phyloP scores from a whole-genome alignment of 2,113 vertebrate genomes.

The Triplophysa siluroides region DNA sequence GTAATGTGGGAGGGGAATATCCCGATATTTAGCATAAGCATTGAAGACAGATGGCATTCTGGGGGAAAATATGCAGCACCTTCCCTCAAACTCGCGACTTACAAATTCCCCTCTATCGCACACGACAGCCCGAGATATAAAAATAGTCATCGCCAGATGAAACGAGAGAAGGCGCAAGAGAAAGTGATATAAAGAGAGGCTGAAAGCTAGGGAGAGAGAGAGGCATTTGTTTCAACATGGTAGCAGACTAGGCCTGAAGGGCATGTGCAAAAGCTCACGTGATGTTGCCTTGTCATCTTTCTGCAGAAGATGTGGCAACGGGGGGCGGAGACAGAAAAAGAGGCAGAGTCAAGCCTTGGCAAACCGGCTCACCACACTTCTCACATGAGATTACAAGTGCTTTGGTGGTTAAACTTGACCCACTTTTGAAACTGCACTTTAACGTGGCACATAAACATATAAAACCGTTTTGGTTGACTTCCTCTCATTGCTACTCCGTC shows the following conservation, averaged over 20 bases:
- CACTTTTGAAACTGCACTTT: slow-evolving; percentile 70
- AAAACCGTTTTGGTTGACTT: slow-evolving; percentile 16
- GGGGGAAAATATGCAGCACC: not conserved
- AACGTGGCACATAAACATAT: slow-evolving; percentile 24
- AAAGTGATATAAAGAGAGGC: slow-evolving; percentile 26
- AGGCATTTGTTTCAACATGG: slow-evolving; percentile 50
- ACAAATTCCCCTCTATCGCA: not conserved
- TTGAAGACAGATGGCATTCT: slow-evolving; percentile 55
- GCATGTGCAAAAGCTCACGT: slow-evolving; percentile 42
- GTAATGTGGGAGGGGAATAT: slow-evolving; percentile 59
- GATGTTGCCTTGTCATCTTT: slow-evolving; percentile 44
- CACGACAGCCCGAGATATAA: not conserved
- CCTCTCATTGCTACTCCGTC: slow-evolving; percentile 51
- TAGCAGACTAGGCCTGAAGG: slow-evolving; percentile 46
- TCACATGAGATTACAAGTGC: slow-evolving; percentile 67
- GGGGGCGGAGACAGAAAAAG: slow-evolving; percentile 23
- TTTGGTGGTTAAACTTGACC: slow-evolving; percentile 73
- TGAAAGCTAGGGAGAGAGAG: slow-evolving; percentile 27
- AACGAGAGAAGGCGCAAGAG: slow-evolving; percentile 25
- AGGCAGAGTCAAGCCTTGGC: slow-evolving; percentile 65
- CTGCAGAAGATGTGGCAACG: slow-evolving; percentile 30
- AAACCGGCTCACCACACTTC: slow-evolving; percentile 61
- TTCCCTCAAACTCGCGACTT: not conserved
- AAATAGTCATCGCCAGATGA: slow-evolving; percentile 8
- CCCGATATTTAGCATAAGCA: slow-evolving; percentile 45